Conservation (phyloP, 2,797 vertebrate genomes). For the Squalus acanthias region DNA sequence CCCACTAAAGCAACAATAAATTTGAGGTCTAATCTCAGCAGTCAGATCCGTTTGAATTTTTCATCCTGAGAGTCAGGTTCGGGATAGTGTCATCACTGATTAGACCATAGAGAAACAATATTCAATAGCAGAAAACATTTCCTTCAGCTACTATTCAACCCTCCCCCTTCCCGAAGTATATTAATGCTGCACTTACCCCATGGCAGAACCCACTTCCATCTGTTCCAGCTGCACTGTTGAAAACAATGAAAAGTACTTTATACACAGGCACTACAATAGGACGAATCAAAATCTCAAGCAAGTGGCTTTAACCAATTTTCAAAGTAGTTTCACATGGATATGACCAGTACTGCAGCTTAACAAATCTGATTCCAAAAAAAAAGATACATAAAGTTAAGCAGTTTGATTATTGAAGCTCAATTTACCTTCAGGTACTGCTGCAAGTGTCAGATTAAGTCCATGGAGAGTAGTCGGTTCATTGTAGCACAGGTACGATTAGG, state of each 20-base stretch:
- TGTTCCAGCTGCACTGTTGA: background rate
- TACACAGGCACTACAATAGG: background rate
- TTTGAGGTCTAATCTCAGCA: background rate
- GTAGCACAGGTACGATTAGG: background rate
- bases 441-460: background rate
- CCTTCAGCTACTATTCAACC: background rate
- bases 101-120: background rate
- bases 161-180: background rate
- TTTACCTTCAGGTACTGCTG: background rate
- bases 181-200: background rate
- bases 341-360: too few species aligned
- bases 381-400: background rate
- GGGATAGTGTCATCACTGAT: conserved; percentile 17
- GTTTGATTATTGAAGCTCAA: background rate
- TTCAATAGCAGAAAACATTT: background rate
- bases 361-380: background rate
- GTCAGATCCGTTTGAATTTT: background rate
- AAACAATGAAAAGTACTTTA: background rate
- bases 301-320: background rate
- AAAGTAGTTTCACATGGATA: background rate
- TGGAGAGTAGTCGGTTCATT: background rate
- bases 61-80: background rate
- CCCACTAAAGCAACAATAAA: background rate
- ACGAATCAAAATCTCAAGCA: background rate
- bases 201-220: background rate